A percentile compares a stretch with the other conserved stretches of the same genome.
These are phyloP conservation scores for Liposcelis brunnea DNA, from an alignment of 2,888 invertebrate genomes.

Conservation along the genomic window DNA sequence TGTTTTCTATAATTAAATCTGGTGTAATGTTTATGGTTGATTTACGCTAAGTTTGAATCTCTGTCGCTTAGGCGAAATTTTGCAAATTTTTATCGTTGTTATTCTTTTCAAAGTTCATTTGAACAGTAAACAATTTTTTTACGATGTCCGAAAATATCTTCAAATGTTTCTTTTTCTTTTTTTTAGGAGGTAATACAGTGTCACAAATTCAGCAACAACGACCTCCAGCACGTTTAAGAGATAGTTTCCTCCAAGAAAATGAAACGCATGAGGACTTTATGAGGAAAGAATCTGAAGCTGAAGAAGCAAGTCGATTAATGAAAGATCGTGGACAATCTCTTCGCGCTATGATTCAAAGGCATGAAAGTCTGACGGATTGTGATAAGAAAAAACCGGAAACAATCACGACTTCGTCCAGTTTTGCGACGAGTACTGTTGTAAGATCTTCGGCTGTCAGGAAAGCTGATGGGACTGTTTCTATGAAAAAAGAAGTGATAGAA, in stretches of 20 bases:
- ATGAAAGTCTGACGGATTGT: slow-evolving; percentile 16
- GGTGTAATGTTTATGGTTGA: too few species aligned
- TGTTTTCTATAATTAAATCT: too few species aligned
- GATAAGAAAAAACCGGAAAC: not conserved
- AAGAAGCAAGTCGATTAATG: slow-evolving; percentile 8
- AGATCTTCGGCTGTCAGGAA: slow-evolving; percentile 18
- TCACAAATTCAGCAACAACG: slow-evolving; percentile 17
- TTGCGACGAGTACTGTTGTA: slow-evolving; percentile 17
- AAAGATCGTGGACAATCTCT: slow-evolving; percentile 16
- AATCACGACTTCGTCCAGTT: not conserved
- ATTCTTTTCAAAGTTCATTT: too few species aligned
- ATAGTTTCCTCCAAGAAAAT: slow-evolving; percentile 19
- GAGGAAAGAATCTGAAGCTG: slow-evolving; percentile 7
- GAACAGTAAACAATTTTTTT: too few species aligned
- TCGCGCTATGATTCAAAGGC: slow-evolving; percentile 21
- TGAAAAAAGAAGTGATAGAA: slow-evolving; percentile 19
- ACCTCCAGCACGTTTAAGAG: slow-evolving; percentile 21
- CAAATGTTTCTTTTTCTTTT: not conserved
- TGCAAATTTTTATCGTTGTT: too few species aligned
- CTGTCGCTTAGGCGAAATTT: too few species aligned
- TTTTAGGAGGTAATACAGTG: slow-evolving; percentile 14
- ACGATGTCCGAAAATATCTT: too few species aligned
- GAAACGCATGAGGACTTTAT: slow-evolving; percentile 11
- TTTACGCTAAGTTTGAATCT: too few species aligned
- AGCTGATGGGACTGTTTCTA: slow-evolving; percentile 21